A percentile compares a stretch with the other conserved stretches of the same genome.
Conservation (phyloP, 2,113 vertebrate species). For the Catharus minimus region DNA sequence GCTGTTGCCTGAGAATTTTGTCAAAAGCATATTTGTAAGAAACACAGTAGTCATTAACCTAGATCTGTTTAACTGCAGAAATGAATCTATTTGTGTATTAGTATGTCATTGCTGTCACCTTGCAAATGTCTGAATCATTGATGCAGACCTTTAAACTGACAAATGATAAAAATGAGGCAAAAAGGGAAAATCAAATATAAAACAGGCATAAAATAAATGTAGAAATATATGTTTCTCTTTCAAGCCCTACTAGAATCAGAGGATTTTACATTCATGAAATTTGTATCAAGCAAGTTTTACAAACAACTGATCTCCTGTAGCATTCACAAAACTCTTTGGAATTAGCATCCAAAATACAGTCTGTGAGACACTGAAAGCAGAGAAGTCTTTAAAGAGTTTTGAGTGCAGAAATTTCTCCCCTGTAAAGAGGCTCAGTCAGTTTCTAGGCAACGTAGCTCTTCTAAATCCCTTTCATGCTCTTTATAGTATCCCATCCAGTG, state of each 20-base stretch:
- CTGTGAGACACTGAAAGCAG: not conserved
- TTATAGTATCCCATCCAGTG: slow-evolving; percentile 29
- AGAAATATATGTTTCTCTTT: slow-evolving; percentile 25
- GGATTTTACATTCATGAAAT: slow-evolving; percentile 42
- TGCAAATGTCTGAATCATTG: slow-evolving; percentile 39
- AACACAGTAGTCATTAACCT: slow-evolving; percentile 35
- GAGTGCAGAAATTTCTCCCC: not conserved
- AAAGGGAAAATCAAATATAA: slow-evolving; percentile 38
- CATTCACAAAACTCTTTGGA: slow-evolving; percentile 2
- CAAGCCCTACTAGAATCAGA: slow-evolving; percentile 9
- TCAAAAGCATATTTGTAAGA: not conserved
- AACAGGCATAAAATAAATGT: not conserved
- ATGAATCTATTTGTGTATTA: slow-evolving; percentile 38
- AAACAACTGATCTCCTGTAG: slow-evolving; percentile 23
- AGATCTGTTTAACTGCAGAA: slow-evolving; percentile 2
- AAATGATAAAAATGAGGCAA: slow-evolving; percentile 43
- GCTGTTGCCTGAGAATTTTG: not conserved
- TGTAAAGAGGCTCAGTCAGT: slow-evolving; percentile 29
- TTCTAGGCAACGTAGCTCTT: slow-evolving; percentile 42
- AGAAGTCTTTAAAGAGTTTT: slow-evolving; percentile 38
- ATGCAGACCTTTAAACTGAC: slow-evolving; percentile 29
- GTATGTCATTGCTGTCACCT: slow-evolving; percentile 7
- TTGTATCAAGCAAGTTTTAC: slow-evolving; percentile 20
- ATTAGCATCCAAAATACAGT: not conserved
- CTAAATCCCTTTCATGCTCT: slow-evolving; percentile 49